These are phyloP conservation scores for Pitangus sulphuratus DNA, from an alignment of 2,797 vertebrate genomes.

Conservation along the genomic window DNA sequence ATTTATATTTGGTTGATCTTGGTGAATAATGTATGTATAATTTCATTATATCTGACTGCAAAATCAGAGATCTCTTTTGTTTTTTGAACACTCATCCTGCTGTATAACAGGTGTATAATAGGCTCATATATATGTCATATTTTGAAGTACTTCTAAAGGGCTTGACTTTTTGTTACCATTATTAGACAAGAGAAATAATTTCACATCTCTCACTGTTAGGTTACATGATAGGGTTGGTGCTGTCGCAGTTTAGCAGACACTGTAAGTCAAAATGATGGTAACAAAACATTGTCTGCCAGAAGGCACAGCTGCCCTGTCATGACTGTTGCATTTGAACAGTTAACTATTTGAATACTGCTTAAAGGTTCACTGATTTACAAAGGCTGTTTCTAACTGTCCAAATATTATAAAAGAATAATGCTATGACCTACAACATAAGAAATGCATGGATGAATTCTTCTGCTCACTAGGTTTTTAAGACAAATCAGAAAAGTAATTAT, in stretches of 20 bases:
- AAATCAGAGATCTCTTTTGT: neutral
- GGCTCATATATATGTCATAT: rapidly evolving
- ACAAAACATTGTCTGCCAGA: neutral
- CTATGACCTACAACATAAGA: neutral
- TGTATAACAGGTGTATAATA: neutral
- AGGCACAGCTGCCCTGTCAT: neutral
- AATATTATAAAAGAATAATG: neutral
- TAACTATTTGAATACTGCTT: neutral
- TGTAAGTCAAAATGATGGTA: neutral
- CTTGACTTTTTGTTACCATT: neutral
- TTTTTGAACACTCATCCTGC: neutral
- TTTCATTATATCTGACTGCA: neutral
- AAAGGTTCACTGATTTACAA: neutral
- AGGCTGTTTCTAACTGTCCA: neutral
- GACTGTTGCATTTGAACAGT: neutral
- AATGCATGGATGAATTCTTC: neutral
- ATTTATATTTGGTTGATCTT: neutral
- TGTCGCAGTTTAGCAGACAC: neutral
- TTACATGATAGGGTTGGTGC: neutral
- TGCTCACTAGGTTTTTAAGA: neutral
- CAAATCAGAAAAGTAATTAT: neutral
- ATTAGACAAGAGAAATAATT: neutral
- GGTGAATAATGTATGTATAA: neutral
- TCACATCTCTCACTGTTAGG: neutral
- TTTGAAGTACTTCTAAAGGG: neutral